Evolutionary conservation across 2,888 invertebrate species (phyloP).

Genomic region (Limnephilus rhombicus): DNA sequence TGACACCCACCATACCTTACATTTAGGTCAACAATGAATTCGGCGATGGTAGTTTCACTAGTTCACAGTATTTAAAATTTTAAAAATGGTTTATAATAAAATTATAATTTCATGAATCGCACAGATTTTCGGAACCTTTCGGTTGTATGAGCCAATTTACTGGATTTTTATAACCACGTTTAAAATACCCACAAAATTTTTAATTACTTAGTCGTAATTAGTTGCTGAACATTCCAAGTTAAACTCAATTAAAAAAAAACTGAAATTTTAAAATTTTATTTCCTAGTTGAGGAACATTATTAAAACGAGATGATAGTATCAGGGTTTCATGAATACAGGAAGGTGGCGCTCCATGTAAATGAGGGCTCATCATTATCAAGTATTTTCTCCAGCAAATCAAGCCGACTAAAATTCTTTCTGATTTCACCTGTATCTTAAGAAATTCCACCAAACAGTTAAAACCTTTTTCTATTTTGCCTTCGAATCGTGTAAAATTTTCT

Average conservation of each 20-base stretch:
- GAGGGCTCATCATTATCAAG: background rate
- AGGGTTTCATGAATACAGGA: constrained; percentile 28
- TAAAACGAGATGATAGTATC: constrained; percentile 43
- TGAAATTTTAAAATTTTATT: background rate
- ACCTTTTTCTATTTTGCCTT: background rate
- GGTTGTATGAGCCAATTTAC: background rate
- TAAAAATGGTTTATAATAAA: too few species aligned
- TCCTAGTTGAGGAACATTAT: constrained; percentile 33
- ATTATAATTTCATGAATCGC: too few species aligned
- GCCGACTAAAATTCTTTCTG: background rate
- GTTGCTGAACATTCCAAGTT: background rate
- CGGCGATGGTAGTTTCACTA: background rate
- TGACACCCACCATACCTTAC: background rate
- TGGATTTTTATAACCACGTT: background rate
- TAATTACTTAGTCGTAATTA: background rate
- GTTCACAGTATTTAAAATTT: too few species aligned
- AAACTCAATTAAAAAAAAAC: background rate
- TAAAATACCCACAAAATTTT: background rate
- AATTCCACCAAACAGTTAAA: background rate
- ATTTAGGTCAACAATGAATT: too few species aligned
- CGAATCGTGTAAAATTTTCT: background rate
- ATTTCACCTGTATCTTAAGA: background rate
- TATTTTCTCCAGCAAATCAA: constrained; percentile 2
- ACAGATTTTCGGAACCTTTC: too few species aligned
- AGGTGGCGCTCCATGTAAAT: constrained; percentile 32